Evolutionary conservation across 2,113 vertebrate genomes (phyloP), one percentile per base, ranked within the genome.

Genomic region (Cyphomyrus plagiostoma): DNA sequence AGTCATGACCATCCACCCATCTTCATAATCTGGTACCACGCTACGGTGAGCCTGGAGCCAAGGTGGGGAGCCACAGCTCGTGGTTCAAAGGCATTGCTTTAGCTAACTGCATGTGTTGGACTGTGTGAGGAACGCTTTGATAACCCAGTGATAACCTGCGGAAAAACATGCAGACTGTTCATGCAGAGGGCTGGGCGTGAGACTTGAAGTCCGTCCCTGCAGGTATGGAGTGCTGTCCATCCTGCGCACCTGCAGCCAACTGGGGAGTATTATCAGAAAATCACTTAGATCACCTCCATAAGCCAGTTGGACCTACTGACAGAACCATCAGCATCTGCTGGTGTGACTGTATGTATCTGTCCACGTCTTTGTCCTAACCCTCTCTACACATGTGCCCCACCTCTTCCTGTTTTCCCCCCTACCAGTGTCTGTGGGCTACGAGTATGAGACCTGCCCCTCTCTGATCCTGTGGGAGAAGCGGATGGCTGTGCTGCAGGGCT

Each of bases 401-500:
- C 56, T 42, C 74, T 17, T 39, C n/a, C 74, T 5, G 10, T 80
- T 35, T 48, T 58, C 13, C 80, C 23, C 87, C 85, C 93, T 7
- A 90, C 42, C 92, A 99, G 98, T 99, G 91, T 99, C 98, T 13
- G 98, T 99, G n/a, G 98, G 98, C 2, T 99, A 98, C 89, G 98
- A 99, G 88, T 99, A 99, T 53, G 98, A 99, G 93, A 98, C 98
- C 46, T 99, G 98, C 90, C 97, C 97, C 87, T 98, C 97, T 77
- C 96, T 99, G 90, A 98, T 99, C 92, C 95, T 99, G 23, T 99
- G 98, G 98, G 98, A 99, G 95, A 99, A 99, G 94, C 97, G 98
- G 93, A 99, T 97, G 0, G 96, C 96, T 1, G 91, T 97, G 49
- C 96, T 99, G 87, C 98, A 99, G 92, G 98, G 98, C 66, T 99